A percentile compares a stretch with the other conserved stretches of the same genome.
These are phyloP conservation scores for Thunnus albacares DNA, from an alignment of 2,797 vertebrate genomes.

Conservation along the genomic window DNA sequence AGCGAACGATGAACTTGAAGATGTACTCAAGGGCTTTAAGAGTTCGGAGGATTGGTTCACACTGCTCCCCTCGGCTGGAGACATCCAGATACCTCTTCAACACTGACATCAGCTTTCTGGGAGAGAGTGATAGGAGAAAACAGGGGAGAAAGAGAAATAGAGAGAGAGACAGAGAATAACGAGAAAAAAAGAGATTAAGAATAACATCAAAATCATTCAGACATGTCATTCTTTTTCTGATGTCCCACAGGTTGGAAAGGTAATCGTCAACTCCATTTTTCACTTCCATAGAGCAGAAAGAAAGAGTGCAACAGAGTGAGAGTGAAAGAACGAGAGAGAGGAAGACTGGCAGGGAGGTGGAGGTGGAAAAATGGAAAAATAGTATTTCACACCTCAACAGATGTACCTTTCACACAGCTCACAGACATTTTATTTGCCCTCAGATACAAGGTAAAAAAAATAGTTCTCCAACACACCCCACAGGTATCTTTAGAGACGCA, in stretches of 20 bases:
- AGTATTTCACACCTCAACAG: constrained; percentile 71
- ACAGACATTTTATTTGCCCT: constrained; percentile 64
- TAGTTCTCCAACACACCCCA: constrained; percentile 37
- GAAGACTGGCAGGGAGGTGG: constrained; percentile 16
- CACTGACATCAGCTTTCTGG: constrained; percentile 96
- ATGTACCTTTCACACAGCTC: constrained; percentile 64
- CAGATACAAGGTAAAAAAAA: constrained; percentile 39
- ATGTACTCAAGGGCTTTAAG: constrained; percentile 98
- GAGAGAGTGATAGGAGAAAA: constrained; percentile 30
- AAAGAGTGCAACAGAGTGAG: constrained; percentile 37
- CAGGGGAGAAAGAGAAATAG: background rate
- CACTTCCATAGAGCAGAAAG: constrained; percentile 70
- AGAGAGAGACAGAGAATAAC: background rate
- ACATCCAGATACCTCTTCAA: constrained; percentile 96
- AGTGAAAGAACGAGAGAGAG: constrained; percentile 36
- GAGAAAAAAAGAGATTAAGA: background rate
- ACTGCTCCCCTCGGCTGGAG: constrained; percentile 94
- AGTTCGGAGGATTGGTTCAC: constrained; percentile 95
- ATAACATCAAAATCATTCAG: constrained; percentile 36
- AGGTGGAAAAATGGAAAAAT: constrained; percentile 56
- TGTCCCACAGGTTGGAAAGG: constrained; percentile 54
- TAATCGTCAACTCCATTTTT: constrained; percentile 64
- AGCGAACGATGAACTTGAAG: constrained; percentile 99
- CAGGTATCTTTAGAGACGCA: constrained; percentile 52
- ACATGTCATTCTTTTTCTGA: constrained; percentile 40